Evolutionary conservation across 2,113 vertebrate genomes (phyloP).

Genomic region (Nycticebus coucang): DNA sequence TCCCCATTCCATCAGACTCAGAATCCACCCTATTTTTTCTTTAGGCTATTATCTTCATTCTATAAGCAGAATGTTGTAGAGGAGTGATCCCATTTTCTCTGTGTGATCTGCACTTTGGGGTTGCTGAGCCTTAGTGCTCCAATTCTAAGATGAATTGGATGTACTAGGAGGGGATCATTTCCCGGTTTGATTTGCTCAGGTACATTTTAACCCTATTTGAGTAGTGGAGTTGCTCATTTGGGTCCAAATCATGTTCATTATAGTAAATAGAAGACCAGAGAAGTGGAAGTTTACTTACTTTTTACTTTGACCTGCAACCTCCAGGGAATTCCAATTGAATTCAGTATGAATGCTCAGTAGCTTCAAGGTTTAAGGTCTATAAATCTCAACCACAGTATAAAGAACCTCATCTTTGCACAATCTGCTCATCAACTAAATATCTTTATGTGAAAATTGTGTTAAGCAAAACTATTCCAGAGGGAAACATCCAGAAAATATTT

Average conservation of each 20-base stretch:
- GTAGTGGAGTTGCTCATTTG: background rate
- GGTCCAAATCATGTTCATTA: background rate
- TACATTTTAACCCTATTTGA: background rate
- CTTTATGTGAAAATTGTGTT: conserved; percentile 28
- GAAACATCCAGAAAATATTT: conserved; percentile 11
- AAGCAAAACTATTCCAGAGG: background rate
- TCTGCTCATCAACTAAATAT: background rate
- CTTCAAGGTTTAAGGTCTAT: background rate
- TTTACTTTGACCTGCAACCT: background rate
- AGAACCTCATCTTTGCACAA: background rate
- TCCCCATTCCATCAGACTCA: background rate
- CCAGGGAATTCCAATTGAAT: background rate
- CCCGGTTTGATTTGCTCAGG: conserved; percentile 15
- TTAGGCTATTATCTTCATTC: background rate
- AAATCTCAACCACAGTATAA: background rate
- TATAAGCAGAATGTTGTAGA: background rate
- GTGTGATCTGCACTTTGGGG: background rate
- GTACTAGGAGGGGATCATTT: background rate
- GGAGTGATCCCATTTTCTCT: background rate
- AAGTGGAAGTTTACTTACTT: background rate
- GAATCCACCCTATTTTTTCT: background rate
- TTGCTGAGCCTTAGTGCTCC: conserved; percentile 9
- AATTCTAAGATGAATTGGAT: conserved; percentile 15
- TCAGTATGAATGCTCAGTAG: background rate
- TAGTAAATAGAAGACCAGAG: background rate